Conservation (phyloP, 2,113 vertebrate species). For the Phalacrocorax brasilianus region DNA sequence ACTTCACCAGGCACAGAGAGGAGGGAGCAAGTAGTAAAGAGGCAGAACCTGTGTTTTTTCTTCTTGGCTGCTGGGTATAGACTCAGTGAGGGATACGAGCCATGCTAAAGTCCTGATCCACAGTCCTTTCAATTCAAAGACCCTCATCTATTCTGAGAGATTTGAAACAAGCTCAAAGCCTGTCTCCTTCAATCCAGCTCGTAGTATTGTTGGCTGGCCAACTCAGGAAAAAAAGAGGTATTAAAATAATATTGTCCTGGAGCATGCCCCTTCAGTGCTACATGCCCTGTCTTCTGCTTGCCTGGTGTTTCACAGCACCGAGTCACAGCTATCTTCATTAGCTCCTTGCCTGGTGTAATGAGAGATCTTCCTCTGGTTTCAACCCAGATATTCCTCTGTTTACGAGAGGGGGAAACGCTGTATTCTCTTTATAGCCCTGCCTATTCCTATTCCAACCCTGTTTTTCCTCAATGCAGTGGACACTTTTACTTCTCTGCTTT, state of each 20-base stretch:
- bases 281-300: background rate
- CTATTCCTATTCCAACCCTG: background rate
- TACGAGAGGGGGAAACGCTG: background rate
- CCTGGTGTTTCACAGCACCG: background rate
- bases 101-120: background rate
- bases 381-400: background rate
- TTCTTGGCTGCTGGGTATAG: background rate
- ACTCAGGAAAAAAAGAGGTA: background rate
- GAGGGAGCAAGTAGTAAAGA: background rate
- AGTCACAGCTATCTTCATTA: background rate
- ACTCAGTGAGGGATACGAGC: background rate
- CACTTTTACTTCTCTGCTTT: background rate
- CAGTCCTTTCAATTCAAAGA: background rate
- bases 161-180: background rate
- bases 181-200: background rate
- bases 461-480: background rate
- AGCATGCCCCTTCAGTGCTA: background rate
- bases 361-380: background rate
- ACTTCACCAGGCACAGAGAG: background rate
- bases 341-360: background rate
- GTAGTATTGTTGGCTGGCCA: background rate
- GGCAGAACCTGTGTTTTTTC: background rate
- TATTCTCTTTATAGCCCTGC: background rate
- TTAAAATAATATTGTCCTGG: background rate
- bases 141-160: background rate